These are phyloP conservation scores for Pocillopora grandis DNA, from an alignment of 92 coral and sea anemone genomes.

Conservation along the genomic window DNA sequence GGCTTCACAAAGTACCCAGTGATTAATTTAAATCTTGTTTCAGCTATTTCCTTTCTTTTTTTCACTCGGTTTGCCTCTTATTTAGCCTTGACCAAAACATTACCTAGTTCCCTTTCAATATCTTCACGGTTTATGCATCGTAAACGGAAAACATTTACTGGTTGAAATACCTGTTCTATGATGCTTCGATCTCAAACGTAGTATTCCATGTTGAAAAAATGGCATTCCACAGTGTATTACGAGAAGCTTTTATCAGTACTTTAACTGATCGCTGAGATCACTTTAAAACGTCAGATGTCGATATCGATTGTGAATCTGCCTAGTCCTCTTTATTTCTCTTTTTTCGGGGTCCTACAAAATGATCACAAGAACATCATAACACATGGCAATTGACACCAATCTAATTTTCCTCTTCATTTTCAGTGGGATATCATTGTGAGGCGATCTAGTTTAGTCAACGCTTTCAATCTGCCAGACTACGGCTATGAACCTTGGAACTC, in stretches of 20 bases:
- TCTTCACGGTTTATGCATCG: background rate
- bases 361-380: background rate
- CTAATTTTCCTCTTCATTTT: background rate
- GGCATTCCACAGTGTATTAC: too few species aligned
- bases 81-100: background rate
- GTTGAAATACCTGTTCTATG: background rate
- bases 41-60: background rate
- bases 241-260: too few species aligned
- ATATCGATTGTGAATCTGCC: too few species aligned
- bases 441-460: slow-evolving; percentile 69
- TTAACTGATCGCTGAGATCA: too few species aligned
- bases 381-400: background rate
- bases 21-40: background rate
- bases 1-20: background rate
- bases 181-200: too few species aligned
- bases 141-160: background rate
- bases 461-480: slow-evolving; percentile 72
- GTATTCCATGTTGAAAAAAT: background rate
- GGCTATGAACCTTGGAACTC: slow-evolving; percentile 74
- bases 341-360: too few species aligned
- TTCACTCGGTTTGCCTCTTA: background rate
- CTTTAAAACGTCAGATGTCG: too few species aligned
- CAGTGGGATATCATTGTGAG: slow-evolving; percentile 94
- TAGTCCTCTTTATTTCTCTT: too few species aligned
- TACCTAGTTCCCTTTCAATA: background rate